Evolutionary conservation across 2,797 vertebrate species (phyloP), one percentile per base, ranked within the genome.

Genomic region (Geotrypetes seraphini): DNA sequence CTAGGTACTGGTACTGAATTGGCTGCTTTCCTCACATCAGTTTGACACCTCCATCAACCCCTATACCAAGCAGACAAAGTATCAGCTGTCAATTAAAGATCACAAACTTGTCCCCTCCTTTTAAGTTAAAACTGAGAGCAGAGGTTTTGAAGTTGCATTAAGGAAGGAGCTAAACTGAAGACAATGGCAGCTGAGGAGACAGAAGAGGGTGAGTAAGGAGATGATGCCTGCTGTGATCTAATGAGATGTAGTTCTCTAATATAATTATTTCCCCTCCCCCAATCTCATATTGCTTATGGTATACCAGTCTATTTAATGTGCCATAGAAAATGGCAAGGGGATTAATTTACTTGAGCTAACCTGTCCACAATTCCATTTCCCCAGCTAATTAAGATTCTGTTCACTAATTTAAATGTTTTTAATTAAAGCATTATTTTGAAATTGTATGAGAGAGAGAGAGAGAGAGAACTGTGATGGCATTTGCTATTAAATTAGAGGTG

Each of bases 341-440:
- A 81, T 81, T 80, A 83, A 81, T 81, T 81, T 81, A 76, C 80
- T 79, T 81, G 76, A 79, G 69, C 77, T 76, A 68, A 23, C 66
- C 66, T 70, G 62, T 75, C 60, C 65, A 74, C 80, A 83, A 80
- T 71, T 76, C 72, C 78, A 76, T 78, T 78, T 83, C 75, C 76
- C 79, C 71, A 28, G 40, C 76, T 80, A 79, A 83, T 83, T 81
- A 80, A 79, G 78, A 81, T 74, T 79, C 72, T 63, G 65, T 65
- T 75, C 36, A 8, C 71, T 81, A 81, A 80, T 79, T 83, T 80
- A 80, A 81, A 80, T 79, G 73, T 78, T 80, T 76, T 73, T 83
- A 83, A 83, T 83, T 81, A 81, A 80, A 72, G 62, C 66, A 75
- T 74, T n/a, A n/a, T n/a, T 80, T 72, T 52, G 47, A 69, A 76